Percentiles rank a stretch among this genome's conserved stretches.
These are phyloP conservation scores for Eupeodes corollae DNA, from an alignment of 1,140 invertebrate genomes.

Conservation along the genomic window DNA sequence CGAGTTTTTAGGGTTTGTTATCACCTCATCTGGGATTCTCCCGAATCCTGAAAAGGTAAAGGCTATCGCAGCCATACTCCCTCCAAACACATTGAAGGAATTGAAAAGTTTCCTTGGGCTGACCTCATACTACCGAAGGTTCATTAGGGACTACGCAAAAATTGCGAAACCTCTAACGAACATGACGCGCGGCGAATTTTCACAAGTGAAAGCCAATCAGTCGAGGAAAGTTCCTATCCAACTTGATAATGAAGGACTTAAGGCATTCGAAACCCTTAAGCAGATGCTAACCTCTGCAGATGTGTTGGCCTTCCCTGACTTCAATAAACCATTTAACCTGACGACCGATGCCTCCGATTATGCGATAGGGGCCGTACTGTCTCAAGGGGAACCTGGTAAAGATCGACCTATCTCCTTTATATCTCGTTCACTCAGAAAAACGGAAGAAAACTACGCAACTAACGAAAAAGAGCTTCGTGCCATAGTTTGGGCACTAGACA, in stretches of 20 bases:
- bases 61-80: not conserved
- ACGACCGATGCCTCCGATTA: slow-evolving; percentile 19
- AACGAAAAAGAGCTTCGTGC: no score
- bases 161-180: no score
- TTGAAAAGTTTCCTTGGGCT: no score
- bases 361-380: no score
- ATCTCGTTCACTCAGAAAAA: no score
- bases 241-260: slow-evolving; percentile 7
- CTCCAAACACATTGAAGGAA: slow-evolving; percentile 2
- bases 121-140: slow-evolving; percentile 4
- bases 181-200: no score
- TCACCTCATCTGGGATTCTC: not conserved
- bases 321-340: slow-evolving; percentile 18
- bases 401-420: no score
- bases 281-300: slow-evolving; percentile 31
- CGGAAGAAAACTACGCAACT: no score
- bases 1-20: not conserved
- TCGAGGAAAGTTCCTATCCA: no score
- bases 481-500: no score
- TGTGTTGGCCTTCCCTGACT: no score
- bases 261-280: slow-evolving; percentile 35
- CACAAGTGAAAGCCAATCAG: slow-evolving; percentile 7
- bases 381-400: slow-evolving; percentile 21
- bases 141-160: no score
- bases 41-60: slow-evolving; percentile 1